phyloP scores from a whole-genome alignment of 2,888 invertebrate species.

The Loripinus fragilis region DNA sequence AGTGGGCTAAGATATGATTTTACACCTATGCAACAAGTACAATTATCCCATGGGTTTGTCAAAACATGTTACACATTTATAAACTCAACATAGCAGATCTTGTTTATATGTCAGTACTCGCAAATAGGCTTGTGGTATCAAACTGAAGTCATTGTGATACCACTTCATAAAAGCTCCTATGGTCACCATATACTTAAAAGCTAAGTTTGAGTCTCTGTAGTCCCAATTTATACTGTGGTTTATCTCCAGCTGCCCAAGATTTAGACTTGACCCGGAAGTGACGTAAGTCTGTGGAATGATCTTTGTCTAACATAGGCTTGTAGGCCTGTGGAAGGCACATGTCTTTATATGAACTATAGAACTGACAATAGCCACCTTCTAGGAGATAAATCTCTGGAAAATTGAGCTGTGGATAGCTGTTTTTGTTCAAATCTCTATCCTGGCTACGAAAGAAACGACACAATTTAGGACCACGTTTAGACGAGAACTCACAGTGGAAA shows the following conservation, averaged over 20 bases:
- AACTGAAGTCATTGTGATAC: background rate
- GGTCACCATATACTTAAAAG: background rate
- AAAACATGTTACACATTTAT: too few relatives aligned
- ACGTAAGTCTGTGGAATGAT: constrained; percentile 48
- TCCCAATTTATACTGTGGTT: background rate
- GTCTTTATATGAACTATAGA: constrained; percentile 22
- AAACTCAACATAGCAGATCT: too few relatives aligned
- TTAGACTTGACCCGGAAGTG: constrained; percentile 60
- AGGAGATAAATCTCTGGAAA: constrained; percentile 29
- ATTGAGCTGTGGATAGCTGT: constrained; percentile 29
- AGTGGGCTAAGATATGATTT: too few relatives aligned
- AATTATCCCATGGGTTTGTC: too few relatives aligned
- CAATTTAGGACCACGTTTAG: background rate
- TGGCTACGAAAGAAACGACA: constrained; percentile 26
- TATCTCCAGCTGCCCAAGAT: constrained; percentile 50
- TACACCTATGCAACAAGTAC: too few relatives aligned
- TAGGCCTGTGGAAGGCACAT: constrained; percentile 46
- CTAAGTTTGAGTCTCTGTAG: background rate
- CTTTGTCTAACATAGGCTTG: constrained; percentile 58
- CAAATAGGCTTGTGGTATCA: background rate
- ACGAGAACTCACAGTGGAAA: constrained; percentile 9
- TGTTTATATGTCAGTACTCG: background rate
- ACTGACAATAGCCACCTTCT: constrained; percentile 26
- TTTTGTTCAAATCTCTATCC: constrained; percentile 28
- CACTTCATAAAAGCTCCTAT: background rate